These are phyloP conservation scores for Penaeus monodon DNA, from an alignment of 2,888 invertebrate genomes.

Conservation along the genomic window DNA sequence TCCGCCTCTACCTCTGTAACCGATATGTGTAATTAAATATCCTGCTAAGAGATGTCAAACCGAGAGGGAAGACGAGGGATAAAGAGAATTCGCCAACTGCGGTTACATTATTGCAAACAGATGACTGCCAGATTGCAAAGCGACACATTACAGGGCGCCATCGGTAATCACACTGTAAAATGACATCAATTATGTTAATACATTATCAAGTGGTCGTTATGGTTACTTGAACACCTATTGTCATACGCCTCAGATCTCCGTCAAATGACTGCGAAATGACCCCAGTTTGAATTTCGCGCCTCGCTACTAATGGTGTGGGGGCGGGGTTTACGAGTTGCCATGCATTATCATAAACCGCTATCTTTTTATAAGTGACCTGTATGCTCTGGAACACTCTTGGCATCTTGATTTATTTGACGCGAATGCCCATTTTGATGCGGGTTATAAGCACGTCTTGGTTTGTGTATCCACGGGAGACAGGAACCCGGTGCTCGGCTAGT, in stretches of 20 bases:
- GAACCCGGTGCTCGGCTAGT: conserved; percentile 20
- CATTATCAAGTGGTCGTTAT: no score
- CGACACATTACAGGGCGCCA: no score
- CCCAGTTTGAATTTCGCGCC: conserved; percentile 45
- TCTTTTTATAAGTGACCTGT: conserved; percentile 18
- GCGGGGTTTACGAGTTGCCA: conserved; percentile 38
- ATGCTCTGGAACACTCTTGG: conserved; percentile 32
- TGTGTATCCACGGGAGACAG: conserved; percentile 9
- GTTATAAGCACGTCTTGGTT: conserved; percentile 25
- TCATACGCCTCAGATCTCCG: conserved; percentile 25
- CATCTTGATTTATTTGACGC: conserved; percentile 43
- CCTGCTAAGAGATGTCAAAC: no score
- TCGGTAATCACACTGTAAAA: no score
- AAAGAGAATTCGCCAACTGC: no score
- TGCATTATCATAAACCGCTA: conserved; percentile 21
- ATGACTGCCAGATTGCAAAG: no score
- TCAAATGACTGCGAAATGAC: conserved; percentile 29
- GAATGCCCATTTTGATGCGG: conserved; percentile 40
- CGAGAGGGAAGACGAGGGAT: no score
- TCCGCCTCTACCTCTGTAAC: no score
- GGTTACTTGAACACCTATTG: no score
- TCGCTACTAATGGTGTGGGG: conserved; percentile 43
- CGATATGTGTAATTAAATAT: no score
- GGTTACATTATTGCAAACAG: no score
- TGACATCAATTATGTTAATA: no score